phyloP scores from a whole-genome alignment of 1,140 invertebrate genomes.

The Pomacea maculata region DNA sequence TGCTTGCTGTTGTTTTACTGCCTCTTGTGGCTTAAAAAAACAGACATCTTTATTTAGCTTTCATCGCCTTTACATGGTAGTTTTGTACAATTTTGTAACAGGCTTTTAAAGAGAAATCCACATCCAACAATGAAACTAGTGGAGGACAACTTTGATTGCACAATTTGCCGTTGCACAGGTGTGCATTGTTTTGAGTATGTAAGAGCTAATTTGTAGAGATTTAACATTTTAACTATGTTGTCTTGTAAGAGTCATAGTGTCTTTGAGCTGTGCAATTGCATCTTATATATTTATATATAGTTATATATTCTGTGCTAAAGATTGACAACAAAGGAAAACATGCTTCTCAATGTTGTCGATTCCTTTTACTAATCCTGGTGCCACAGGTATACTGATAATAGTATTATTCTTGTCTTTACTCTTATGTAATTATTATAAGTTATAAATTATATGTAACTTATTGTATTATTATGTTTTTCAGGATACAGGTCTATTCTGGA shows the following conservation, averaged over 20 bases:
- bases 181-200: background rate
- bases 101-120: conserved; percentile 46
- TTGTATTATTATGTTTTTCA: background rate
- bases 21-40: too few species aligned
- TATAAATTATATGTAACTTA: background rate
- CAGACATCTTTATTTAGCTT: background rate
- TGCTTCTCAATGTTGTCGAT: background rate
- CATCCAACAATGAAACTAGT: conserved; percentile 48
- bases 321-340: background rate
- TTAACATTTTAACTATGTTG: too few species aligned
- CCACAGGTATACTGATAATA: background rate
- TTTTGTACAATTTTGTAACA: conserved; percentile 30
- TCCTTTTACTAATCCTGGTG: background rate
- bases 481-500: conserved; percentile 51
- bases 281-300: too few species aligned
- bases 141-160: conserved; percentile 57
- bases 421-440: background rate
- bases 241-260: too few species aligned
- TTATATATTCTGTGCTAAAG: too few species aligned
- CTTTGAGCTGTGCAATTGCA: too few species aligned
- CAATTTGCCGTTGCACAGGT: conserved; percentile 63
- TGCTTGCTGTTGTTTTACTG: too few species aligned
- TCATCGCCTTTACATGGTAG: background rate
- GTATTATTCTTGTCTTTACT: background rate
- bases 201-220: too few species aligned